A percentile compares a stretch with the other conserved stretches of the same genome.
Evolutionary conservation across 2,888 invertebrate genomes (phyloP).

Genomic region (Alloplasta piceator): DNA sequence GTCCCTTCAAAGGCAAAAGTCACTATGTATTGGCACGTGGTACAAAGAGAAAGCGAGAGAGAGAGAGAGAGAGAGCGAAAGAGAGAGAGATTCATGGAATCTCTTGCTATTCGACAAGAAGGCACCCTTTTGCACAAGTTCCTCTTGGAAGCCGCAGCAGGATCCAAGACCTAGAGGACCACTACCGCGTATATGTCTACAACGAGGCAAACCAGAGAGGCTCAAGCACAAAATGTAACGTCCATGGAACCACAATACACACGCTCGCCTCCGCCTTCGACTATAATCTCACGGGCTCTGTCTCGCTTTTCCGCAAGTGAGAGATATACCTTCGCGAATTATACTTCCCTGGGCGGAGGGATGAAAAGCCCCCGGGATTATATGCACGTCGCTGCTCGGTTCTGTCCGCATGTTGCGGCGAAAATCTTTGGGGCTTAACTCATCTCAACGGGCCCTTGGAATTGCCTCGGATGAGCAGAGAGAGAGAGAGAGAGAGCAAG

Average conservation of each 20-base stretch:
- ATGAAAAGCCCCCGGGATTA: too few species aligned
- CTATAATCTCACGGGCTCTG: neutral
- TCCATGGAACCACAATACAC: neutral
- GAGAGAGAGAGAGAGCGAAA: conserved; percentile 6
- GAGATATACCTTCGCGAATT: neutral
- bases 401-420: neutral
- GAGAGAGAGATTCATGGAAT: conserved; percentile 7
- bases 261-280: neutral
- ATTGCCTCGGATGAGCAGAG: conserved; percentile 29
- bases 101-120: conserved; percentile 19
- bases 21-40: conserved; percentile 29
- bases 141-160: neutral
- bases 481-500: too few species aligned
- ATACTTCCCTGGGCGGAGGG: neutral
- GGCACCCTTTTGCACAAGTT: neutral
- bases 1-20: conserved; percentile 71
- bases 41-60: conserved; percentile 17
- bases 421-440: conserved; percentile 19
- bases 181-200: conserved; percentile 16
- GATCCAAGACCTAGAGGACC: conserved; percentile 12
- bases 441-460: neutral
- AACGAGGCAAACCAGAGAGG: neutral
- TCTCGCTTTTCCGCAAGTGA: neutral
- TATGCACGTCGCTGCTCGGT: neutral
- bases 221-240: neutral